Percentiles rank a stretch among this genome's conserved stretches.
Conservation (phyloP, 2,797 vertebrate species). For the Malurus leucopterus region DNA sequence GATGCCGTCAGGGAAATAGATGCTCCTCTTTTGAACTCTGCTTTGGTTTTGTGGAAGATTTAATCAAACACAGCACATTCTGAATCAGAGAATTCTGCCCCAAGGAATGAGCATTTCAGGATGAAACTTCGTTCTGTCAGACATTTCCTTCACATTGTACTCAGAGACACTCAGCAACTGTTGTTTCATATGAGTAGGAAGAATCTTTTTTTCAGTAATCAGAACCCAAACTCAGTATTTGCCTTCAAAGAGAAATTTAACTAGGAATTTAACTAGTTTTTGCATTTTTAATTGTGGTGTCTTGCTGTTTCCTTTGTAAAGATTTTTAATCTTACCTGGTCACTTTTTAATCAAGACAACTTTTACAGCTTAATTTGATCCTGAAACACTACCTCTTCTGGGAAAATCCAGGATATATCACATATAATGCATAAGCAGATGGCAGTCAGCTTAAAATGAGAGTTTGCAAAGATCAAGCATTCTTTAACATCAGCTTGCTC, state of each 20-base stretch:
- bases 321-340: neutral
- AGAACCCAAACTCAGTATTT: neutral
- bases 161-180: neutral
- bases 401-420: neutral
- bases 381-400: neutral
- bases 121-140: conserved; percentile 1
- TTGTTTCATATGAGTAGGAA: neutral
- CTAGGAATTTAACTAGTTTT: neutral
- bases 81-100: conserved; percentile 13
- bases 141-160: neutral
- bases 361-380: neutral
- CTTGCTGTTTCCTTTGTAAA: neutral
- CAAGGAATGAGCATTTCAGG: neutral
- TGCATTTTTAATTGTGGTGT: neutral
- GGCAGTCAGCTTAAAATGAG: neutral
- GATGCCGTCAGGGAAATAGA: neutral
- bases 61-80: conserved; percentile 14
- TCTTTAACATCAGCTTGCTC: neutral
- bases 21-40: conserved; percentile 23
- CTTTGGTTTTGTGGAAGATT: conserved; percentile 18
- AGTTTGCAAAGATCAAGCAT: neutral
- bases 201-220: neutral
- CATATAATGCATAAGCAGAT: neutral
- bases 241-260: neutral
- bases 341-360: conserved; percentile 1